Percentiles rank a stretch among this genome's conserved stretches.
Evolutionary conservation across 2,113 vertebrate species (phyloP).

Genomic region (Phalacrocorax aristotelis): DNA sequence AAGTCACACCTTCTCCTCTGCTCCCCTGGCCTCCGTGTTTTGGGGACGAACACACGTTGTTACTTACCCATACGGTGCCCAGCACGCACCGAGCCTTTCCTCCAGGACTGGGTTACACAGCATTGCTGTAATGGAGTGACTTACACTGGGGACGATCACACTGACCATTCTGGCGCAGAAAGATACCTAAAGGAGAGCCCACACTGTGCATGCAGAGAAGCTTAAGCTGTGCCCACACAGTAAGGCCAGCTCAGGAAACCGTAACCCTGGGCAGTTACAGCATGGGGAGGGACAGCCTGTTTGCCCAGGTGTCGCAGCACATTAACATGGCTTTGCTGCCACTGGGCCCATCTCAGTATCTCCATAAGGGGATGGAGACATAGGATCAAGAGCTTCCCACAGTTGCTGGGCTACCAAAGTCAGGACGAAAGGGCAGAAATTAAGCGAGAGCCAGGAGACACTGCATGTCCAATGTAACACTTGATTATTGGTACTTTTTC

Average conservation of each 20-base stretch:
- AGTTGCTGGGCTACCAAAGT: neutral
- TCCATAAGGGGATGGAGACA: neutral
- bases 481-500: neutral
- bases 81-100: neutral
- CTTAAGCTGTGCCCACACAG: neutral
- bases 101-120: neutral
- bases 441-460: neutral
- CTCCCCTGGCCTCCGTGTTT: neutral
- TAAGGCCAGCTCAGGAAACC: neutral
- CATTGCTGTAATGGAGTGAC: neutral
- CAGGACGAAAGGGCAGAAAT: neutral
- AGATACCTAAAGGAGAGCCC: neutral
- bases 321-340: neutral
- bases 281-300: neutral
- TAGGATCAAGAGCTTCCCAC: neutral
- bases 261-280: accelerated
- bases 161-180: neutral
- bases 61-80: accelerated
- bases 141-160: neutral
- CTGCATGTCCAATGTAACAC: neutral
- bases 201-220: neutral
- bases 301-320: neutral
- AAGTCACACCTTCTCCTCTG: neutral
- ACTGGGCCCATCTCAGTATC: neutral
- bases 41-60: accelerated